A percentile compares a stretch with the other conserved stretches of the same genome.
Evolutionary conservation across 2,888 invertebrate species (phyloP).

Genomic region (Orgyia antiqua): DNA sequence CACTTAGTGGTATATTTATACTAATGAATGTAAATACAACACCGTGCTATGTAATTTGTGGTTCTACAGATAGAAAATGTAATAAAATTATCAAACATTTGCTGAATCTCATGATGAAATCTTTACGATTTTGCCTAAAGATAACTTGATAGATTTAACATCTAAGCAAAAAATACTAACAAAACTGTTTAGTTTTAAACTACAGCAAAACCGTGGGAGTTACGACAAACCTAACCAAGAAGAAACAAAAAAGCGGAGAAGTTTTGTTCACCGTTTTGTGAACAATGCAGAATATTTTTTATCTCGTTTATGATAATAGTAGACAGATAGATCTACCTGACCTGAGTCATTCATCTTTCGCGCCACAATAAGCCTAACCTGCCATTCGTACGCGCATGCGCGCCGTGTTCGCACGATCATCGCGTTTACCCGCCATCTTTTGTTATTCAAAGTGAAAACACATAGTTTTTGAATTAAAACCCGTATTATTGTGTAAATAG

Average conservation of each 20-base stretch:
- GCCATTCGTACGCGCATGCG: constrained; percentile 54
- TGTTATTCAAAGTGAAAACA: constrained; percentile 19
- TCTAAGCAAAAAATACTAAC: background rate
- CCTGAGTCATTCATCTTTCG: constrained; percentile 39
- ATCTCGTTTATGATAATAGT: constrained; percentile 17
- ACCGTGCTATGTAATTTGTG: no score
- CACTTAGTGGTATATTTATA: no score
- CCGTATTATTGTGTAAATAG: constrained; percentile 19
- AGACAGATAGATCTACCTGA: constrained; percentile 33
- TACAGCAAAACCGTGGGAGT: constrained; percentile 10
- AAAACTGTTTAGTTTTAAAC: background rate
- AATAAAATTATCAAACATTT: no score
- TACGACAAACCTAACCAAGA: constrained; percentile 1
- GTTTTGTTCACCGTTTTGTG: background rate
- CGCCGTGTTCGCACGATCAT: constrained; percentile 53
- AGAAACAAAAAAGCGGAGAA: constrained; percentile 1
- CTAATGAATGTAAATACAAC: no score
- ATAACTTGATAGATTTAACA: no score
- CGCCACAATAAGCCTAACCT: constrained; percentile 54
- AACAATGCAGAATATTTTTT: constrained; percentile 19
- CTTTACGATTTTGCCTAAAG: no score
- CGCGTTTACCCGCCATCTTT: constrained; percentile 26
- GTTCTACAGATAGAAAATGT: no score
- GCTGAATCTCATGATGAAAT: no score
- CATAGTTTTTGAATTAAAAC: constrained; percentile 23